These are phyloP conservation scores for Cheilosia scutellata DNA, from an alignment of 2,888 invertebrate genomes.

Conservation along the genomic window DNA sequence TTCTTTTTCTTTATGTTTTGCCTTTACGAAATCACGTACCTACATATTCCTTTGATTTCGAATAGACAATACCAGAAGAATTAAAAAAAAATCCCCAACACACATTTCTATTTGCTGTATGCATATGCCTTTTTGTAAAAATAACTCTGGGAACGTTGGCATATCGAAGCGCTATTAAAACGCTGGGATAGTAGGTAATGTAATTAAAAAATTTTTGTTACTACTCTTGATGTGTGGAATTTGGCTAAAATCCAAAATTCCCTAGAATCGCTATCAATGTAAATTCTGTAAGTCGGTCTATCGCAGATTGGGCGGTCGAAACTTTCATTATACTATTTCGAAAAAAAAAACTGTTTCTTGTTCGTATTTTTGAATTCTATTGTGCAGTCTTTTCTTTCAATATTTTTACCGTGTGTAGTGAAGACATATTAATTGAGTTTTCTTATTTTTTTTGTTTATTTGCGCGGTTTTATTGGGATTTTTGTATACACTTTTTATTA, in stretches of 20 bases:
- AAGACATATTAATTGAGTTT: not conserved
- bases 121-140: constrained; percentile 21
- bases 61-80: constrained; percentile 15
- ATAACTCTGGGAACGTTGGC: constrained; percentile 36
- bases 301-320: constrained; percentile 10
- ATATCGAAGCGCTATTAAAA: constrained; percentile 26
- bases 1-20: not conserved
- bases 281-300: constrained; percentile 35
- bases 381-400: not conserved
- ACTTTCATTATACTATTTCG: constrained; percentile 39
- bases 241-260: constrained; percentile 55
- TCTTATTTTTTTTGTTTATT: constrained; percentile 22
- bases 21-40: not conserved
- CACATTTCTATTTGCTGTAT: not conserved
- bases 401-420: constrained; percentile 1
- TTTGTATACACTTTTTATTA: constrained; percentile 1
- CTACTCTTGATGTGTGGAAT: constrained; percentile 35
- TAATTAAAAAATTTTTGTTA: constrained; percentile 31
- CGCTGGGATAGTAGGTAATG: constrained; percentile 19
- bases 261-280: constrained; percentile 31
- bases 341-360: constrained; percentile 1
- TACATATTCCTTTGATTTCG: constrained; percentile 7
- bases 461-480: constrained; percentile 7
- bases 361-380: constrained; percentile 4
- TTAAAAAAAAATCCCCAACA: not conserved